Conservation (phyloP, 1,140 invertebrate genomes). For the Sesamia nonagrioides region DNA sequence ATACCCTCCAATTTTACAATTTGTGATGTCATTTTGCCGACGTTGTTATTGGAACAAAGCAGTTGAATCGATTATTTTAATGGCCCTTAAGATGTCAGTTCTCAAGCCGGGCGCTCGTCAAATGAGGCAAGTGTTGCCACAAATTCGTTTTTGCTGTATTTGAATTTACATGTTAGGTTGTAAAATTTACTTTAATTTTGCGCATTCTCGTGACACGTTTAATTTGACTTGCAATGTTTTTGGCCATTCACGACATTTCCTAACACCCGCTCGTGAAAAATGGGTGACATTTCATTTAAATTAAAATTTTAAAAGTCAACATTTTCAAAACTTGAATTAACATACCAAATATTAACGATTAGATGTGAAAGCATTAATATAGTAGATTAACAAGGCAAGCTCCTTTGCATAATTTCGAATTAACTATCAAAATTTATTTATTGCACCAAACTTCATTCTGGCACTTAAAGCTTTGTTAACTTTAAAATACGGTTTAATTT, state of each 20-base stretch:
- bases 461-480: background rate
- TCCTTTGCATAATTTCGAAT: conserved; percentile 41
- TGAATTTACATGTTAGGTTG: background rate
- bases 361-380: conserved; percentile 42
- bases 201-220: conserved; percentile 19
- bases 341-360: conserved; percentile 44
- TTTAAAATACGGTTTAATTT: conserved; percentile 35
- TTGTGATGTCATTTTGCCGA: too few species aligned
- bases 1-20: too few species aligned
- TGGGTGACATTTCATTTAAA: background rate
- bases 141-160: conserved; percentile 9
- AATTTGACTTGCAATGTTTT: conserved; percentile 1
- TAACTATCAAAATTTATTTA: conserved; percentile 45
- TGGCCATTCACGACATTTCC: background rate
- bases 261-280: conserved; percentile 17
- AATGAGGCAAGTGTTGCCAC: background rate
- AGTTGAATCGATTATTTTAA: background rate
- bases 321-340: conserved; percentile 15
- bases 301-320: conserved; percentile 24
- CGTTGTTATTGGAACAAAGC: conserved; percentile 8
- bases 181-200: conserved; percentile 11
- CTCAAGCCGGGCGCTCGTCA: conserved; percentile 12
- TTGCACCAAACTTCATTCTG: background rate
- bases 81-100: conserved; percentile 24
- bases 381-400: conserved; percentile 23